Evolutionary conservation across 1,140 invertebrate genomes (phyloP), one percentile per base, ranked within the genome.

Genomic region (Saxidomus purpurata): DNA sequence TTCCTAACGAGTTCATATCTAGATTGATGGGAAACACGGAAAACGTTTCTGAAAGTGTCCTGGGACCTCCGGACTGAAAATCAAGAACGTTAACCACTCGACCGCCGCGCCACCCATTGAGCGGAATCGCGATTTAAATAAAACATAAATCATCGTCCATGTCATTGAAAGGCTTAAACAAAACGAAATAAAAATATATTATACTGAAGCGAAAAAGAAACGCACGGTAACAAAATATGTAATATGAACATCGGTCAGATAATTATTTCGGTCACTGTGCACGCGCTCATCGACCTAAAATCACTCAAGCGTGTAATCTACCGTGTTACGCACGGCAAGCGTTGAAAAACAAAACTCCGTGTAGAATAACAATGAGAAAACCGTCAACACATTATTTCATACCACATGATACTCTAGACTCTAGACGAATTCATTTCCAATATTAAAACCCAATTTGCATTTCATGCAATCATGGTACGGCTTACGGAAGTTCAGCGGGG

Each of bases 231-330:
- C 1, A 76, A 34, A 76, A 49, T 52, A 79, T 79, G 40, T 2
- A 79, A 79, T 52, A 79, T 79, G 47, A 79, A 52, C 9, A 79
- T 52, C 25, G 15, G 43, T 79, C 76, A 52, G 11, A 55, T 52
- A 22, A 79, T 52, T 28, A 8, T n/a, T 25, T 52, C 4, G 49
- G 9, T 43, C 71, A 36, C 34, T 76, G 71, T 76, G 17, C 8
- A 76, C 25, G 11, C 8, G 38, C 8, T 22, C 38, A 17, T 8
- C 4, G 17, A n/a, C 34, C 28, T 79, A 25, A 28, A 79, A 19
- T 52, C 28, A 52, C 76, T n/a, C n/a, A 52, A 49, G 6, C 13
- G 17, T 15, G 34, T 49, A 13, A 38, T 36, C 1, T 49, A 79
- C 40, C 49, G 76, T 40, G 22, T n/a, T 43, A 49, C 40, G 9